Percentiles rank a stretch among this genome's conserved stretches.
Conservation (phyloP, 2,797 vertebrate species). For the Mionectes olivaceus region DNA sequence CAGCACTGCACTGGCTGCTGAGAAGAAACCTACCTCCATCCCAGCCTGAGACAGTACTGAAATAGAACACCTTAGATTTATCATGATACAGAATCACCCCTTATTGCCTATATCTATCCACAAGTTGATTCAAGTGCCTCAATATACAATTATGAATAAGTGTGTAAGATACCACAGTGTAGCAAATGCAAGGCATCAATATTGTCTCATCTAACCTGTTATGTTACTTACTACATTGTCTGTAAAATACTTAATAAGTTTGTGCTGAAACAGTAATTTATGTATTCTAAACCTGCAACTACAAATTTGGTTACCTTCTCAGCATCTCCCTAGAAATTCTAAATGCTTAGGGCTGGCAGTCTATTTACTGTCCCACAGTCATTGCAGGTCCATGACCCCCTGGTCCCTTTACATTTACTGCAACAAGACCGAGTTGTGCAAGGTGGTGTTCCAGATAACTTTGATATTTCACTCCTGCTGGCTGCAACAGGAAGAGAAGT, state of each 20-base stretch:
- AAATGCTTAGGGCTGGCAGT: not conserved
- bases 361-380: not conserved
- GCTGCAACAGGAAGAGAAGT: not conserved
- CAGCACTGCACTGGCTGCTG: not conserved
- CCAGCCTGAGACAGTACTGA: not conserved
- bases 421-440: not conserved
- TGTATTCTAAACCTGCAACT: not conserved
- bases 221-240: not conserved
- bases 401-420: not conserved
- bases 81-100: not conserved
- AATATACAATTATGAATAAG: not conserved
- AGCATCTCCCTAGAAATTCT: not conserved
- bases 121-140: not conserved
- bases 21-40: not conserved
- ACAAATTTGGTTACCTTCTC: not conserved
- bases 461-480: not conserved
- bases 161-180: not conserved
- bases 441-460: not conserved
- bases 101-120: not conserved
- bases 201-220: not conserved
- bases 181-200: not conserved
- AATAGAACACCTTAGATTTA: not conserved
- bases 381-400: not conserved
- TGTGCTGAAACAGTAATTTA: constrained; percentile 3
- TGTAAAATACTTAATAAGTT: not conserved